phyloP scores from a whole-genome alignment of 92 coral and sea anemone genomes.

The Muricea muricata region DNA sequence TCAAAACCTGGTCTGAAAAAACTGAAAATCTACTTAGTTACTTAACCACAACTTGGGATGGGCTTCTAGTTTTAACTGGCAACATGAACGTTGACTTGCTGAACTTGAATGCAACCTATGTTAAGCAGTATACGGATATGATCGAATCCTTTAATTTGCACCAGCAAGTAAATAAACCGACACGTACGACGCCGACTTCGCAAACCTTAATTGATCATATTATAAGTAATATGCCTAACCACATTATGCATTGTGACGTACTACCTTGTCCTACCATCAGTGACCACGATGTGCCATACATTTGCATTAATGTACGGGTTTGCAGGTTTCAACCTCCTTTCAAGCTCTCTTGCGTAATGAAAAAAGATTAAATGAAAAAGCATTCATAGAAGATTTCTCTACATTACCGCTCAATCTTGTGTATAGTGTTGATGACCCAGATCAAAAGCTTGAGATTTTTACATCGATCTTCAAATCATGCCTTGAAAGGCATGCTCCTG shows the following conservation, averaged over 20 bases:
- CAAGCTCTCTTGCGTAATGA: slow-evolving; percentile 48
- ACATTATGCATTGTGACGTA: slow-evolving; percentile 19
- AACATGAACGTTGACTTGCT: slow-evolving; percentile 67
- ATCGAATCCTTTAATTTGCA: slow-evolving; percentile 42
- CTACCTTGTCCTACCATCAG: slow-evolving; percentile 62
- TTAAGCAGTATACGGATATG: slow-evolving; percentile 40
- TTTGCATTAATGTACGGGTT: slow-evolving; percentile 60
- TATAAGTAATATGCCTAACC: slow-evolving; percentile 48
- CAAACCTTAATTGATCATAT: slow-evolving; percentile 57
- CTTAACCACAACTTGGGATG: slow-evolving; percentile 64
- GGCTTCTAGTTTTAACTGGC: slow-evolving; percentile 56
- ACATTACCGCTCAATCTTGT: slow-evolving; percentile 53
- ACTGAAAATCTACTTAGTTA: slow-evolving; percentile 45
- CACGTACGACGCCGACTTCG: slow-evolving; percentile 45
- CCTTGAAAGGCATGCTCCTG: slow-evolving; percentile 70
- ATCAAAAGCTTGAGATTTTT: slow-evolving; percentile 53
- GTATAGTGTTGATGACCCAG: slow-evolving; percentile 58
- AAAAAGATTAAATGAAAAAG: slow-evolving; percentile 42
- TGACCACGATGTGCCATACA: slow-evolving; percentile 65
- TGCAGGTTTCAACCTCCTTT: slow-evolving; percentile 59
- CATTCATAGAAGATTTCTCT: slow-evolving; percentile 65
- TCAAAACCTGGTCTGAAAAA: slow-evolving; percentile 25
- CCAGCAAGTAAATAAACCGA: slow-evolving; percentile 50
- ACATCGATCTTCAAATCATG: slow-evolving; percentile 51
- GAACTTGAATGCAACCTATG: slow-evolving; percentile 26